These are phyloP conservation scores for Delichon dasypus DNA, from an alignment of 2,797 vertebrate species.

Conservation along the genomic window DNA sequence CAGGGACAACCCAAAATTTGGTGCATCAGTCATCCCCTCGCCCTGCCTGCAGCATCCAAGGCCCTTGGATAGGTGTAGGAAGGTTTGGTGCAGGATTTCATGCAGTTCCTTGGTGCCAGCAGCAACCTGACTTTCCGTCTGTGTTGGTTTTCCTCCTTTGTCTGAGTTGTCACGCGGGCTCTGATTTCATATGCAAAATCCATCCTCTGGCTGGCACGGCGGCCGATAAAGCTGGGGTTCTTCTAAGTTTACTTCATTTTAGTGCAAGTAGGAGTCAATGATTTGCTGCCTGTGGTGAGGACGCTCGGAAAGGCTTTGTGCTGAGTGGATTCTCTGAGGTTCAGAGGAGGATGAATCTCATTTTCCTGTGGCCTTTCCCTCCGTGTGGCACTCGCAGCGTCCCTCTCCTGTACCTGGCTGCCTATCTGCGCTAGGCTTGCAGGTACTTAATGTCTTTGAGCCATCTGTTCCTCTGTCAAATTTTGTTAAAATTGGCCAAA, in stretches of 20 bases:
- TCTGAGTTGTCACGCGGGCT: neutral
- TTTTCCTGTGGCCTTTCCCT: conserved; percentile 48
- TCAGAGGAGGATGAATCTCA: conserved; percentile 36
- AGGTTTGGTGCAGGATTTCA: neutral
- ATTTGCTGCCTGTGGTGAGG: neutral
- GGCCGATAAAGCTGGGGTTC: neutral
- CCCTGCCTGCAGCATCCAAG: fast-evolving
- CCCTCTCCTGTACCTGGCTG: conserved; percentile 60
- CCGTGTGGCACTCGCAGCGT: neutral
- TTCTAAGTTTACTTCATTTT: conserved; percentile 42
- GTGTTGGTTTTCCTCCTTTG: neutral
- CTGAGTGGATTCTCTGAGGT: conserved; percentile 12
- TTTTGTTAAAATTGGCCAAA: conserved; percentile 60
- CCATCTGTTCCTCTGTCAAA: conserved; percentile 70
- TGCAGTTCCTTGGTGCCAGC: neutral
- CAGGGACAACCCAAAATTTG: neutral
- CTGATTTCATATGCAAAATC: conserved; percentile 43
- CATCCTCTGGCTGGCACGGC: neutral
- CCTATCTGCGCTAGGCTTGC: conserved; percentile 21
- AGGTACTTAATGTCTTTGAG: conserved; percentile 66
- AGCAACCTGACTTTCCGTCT: neutral
- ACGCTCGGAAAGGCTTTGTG: conserved; percentile 6
- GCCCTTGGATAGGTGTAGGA: neutral
- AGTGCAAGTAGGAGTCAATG: conserved; percentile 44
- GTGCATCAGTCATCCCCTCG: neutral